phyloP scores from a whole-genome alignment of 2,888 invertebrate species.

The Lacanobia wlatinum region DNA sequence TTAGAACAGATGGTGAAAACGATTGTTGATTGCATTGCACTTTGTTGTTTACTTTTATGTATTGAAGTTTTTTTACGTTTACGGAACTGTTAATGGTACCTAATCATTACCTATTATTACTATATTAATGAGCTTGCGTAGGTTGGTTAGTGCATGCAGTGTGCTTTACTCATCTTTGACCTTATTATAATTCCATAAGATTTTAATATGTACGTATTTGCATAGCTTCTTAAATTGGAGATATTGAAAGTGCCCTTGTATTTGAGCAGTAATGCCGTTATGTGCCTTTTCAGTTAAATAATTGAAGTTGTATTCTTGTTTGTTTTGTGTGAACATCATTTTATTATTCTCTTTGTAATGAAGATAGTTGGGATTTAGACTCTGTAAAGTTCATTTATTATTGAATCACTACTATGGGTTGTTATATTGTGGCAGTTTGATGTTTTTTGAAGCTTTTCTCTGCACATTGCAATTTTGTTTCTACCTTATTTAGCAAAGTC shows the following conservation, averaged over 20 bases:
- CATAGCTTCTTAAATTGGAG: neutral
- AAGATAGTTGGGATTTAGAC: conserved; percentile 12
- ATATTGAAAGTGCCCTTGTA: neutral
- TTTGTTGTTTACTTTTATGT: conserved; percentile 16
- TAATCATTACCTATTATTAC: neutral
- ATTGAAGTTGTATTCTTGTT: neutral
- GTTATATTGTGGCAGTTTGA: neutral
- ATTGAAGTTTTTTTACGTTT: conserved; percentile 3
- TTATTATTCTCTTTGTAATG: neutral
- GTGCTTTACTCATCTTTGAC: conserved; percentile 10
- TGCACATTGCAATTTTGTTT: neutral
- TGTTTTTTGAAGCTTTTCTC: neutral
- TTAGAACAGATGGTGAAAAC: conserved; percentile 46
- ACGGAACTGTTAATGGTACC: neutral
- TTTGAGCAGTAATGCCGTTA: too few species aligned
- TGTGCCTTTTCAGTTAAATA: neutral
- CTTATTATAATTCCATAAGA: neutral
- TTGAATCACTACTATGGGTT: neutral
- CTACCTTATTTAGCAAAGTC: neutral
- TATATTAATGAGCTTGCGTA: neutral
- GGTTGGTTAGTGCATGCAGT: neutral
- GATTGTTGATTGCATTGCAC: conserved; percentile 32
- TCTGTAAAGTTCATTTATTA: neutral
- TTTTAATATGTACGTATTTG: neutral
- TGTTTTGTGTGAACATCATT: neutral